phyloP scores from a whole-genome alignment of 2,888 invertebrate genomes.

The Esperia sulphurella region DNA sequence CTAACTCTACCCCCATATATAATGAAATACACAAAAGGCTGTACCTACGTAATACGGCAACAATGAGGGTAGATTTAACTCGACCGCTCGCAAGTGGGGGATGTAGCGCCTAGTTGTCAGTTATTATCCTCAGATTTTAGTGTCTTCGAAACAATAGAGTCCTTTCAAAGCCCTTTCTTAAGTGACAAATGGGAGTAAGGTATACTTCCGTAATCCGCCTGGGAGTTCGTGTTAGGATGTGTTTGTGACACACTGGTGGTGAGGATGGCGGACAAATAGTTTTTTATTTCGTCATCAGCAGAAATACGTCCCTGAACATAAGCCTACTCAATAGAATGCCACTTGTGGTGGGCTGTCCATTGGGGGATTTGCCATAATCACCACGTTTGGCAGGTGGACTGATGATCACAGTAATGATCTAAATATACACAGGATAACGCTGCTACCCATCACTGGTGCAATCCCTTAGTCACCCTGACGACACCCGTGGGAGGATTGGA shows the following conservation, averaged over 20 bases:
- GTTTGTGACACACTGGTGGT: slow-evolving; percentile 13
- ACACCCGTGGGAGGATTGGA: no score
- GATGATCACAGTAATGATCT: no score
- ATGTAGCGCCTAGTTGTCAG: slow-evolving; percentile 30
- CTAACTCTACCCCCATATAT: not conserved
- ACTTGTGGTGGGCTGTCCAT: no score
- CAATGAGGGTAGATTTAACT: slow-evolving; percentile 20
- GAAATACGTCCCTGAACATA: no score
- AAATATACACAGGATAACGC: no score
- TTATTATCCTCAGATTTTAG: slow-evolving; percentile 52
- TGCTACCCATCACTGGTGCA: no score
- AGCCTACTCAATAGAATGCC: no score
- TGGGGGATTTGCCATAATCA: no score
- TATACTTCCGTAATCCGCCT: slow-evolving; percentile 58
- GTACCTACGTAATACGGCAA: not conserved
- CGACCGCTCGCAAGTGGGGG: slow-evolving; percentile 14
- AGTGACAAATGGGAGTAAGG: slow-evolving; percentile 64
- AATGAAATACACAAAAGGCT: slow-evolving; percentile 6
- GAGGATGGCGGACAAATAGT: not conserved
- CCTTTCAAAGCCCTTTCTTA: slow-evolving; percentile 57
- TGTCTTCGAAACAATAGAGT: slow-evolving; percentile 55
- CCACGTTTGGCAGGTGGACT: no score
- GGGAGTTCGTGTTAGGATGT: slow-evolving; percentile 33
- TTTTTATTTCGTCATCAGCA: no score
- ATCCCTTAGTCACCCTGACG: no score